Conservation (phyloP, 2,113 vertebrate species). For the Phyllopteryx taeniolatus region DNA sequence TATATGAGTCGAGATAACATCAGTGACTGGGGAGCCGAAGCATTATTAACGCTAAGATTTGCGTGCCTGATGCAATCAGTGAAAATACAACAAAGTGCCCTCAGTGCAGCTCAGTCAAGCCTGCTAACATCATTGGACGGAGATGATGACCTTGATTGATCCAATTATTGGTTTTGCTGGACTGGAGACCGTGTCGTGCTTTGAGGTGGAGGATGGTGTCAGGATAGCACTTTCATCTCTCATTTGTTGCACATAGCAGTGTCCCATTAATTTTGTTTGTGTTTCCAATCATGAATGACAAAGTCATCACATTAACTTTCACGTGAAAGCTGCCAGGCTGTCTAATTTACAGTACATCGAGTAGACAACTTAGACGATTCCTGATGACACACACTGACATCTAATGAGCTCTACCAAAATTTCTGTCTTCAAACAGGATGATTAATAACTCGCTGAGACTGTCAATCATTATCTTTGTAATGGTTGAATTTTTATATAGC, state of each 20-base stretch:
- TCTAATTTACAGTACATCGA: not conserved
- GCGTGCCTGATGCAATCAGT: slow-evolving; percentile 58
- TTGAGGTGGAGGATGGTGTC: slow-evolving; percentile 21
- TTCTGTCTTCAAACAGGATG: not conserved
- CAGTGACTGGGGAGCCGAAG: slow-evolving; percentile 29
- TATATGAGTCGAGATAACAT: slow-evolving; percentile 49
- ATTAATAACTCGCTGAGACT: no score
- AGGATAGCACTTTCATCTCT: slow-evolving; percentile 34
- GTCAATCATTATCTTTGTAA: no score
- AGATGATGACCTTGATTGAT: slow-evolving; percentile 49
- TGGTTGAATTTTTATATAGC: no score
- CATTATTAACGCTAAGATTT: slow-evolving; percentile 30
- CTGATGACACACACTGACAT: not conserved
- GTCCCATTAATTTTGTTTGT: slow-evolving; percentile 4
- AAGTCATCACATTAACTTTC: not conserved
- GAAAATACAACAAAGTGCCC: slow-evolving; percentile 36
- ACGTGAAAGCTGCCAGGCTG: not conserved
- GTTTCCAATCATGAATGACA: no score
- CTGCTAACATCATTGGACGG: slow-evolving; percentile 40
- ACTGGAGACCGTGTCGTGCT: slow-evolving; percentile 10
- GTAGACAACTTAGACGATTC: not conserved
- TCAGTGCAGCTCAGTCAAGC: slow-evolving; percentile 25
- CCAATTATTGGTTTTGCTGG: slow-evolving; percentile 50
- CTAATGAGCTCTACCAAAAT: not conserved
- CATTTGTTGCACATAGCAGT: slow-evolving; percentile 31